Evolutionary conservation across 2,797 vertebrate species (phyloP).

Genomic region (Pseudomugil gertrudae): DNA sequence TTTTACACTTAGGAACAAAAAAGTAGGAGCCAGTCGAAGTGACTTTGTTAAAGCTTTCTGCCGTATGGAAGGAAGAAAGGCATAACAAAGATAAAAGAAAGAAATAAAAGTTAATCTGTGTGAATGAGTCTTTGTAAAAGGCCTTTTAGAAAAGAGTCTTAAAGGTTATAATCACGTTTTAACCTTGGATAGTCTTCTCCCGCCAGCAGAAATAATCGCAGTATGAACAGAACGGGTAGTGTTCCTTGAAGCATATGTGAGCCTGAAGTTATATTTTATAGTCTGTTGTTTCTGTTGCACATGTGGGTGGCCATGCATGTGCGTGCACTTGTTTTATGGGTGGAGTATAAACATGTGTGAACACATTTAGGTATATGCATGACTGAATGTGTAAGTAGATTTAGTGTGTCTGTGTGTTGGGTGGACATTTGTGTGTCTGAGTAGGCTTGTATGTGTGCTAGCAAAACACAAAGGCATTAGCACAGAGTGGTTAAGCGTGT

Average conservation of each 20-base stretch:
- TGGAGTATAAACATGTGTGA: constrained; percentile 37
- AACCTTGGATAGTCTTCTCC: constrained; percentile 45
- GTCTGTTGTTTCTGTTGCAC: constrained; percentile 64
- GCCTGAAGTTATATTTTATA: constrained; percentile 65
- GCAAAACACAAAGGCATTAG: constrained; percentile 51
- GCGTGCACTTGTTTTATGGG: constrained; percentile 24
- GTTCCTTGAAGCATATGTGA: constrained; percentile 62
- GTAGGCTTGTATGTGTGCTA: constrained; percentile 48
- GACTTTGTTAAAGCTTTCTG: not conserved
- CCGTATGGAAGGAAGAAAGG: constrained; percentile 1
- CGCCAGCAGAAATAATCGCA: constrained; percentile 38
- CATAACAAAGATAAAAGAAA: constrained; percentile 44
- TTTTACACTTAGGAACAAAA: constrained; percentile 3
- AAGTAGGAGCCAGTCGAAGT: constrained; percentile 6
- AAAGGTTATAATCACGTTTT: constrained; percentile 60
- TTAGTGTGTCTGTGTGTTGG: constrained; percentile 23
- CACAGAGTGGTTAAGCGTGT: constrained; percentile 48
- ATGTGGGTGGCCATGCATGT: constrained; percentile 71
- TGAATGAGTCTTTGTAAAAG: constrained; percentile 47
- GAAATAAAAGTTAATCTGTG: constrained; percentile 37
- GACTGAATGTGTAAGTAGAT: constrained; percentile 42
- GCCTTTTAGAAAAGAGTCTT: constrained; percentile 42
- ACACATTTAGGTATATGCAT: constrained; percentile 33
- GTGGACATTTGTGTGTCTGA: constrained; percentile 25
- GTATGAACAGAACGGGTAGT: constrained; percentile 65